phyloP scores from a whole-genome alignment of 1,140 invertebrate species.

The Scaptomyza hsui region DNA sequence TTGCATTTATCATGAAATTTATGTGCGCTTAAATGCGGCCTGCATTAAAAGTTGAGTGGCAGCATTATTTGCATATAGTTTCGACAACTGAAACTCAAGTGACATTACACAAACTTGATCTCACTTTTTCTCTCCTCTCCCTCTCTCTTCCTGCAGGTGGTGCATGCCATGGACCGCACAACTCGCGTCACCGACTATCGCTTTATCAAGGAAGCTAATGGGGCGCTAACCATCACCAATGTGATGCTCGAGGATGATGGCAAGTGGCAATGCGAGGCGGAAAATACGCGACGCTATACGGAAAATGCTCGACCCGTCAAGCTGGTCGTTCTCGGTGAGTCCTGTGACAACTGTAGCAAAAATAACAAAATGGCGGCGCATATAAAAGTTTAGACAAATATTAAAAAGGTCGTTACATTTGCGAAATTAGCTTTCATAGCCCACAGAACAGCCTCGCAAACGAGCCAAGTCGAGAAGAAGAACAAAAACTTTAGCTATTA shows the following conservation, averaged over 20 bases:
- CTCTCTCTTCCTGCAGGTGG: conserved; percentile 64
- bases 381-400: conserved; percentile 58
- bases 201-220: conserved; percentile 86
- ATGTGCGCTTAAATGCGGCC: conserved; percentile 60
- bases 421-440: conserved; percentile 56
- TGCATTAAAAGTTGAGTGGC: conserved; percentile 60
- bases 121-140: conserved; percentile 6
- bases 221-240: conserved; percentile 88
- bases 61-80: conserved; percentile 67
- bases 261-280: conserved; percentile 88
- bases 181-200: conserved; percentile 85
- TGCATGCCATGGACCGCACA: conserved; percentile 85
- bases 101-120: conserved; percentile 52
- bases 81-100: conserved; percentile 28
- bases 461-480: conserved; percentile 31
- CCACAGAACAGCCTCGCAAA: background rate
- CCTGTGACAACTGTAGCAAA: conserved; percentile 2
- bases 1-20: conserved; percentile 62
- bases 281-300: conserved; percentile 86
- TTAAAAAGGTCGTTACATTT: conserved; percentile 61
- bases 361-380: conserved; percentile 8
- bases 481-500: conserved; percentile 22
- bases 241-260: conserved; percentile 89
- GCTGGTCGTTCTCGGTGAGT: conserved; percentile 88
- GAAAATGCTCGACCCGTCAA: conserved; percentile 87